These are phyloP conservation scores for Anthrax anthrax DNA, from an alignment of 2,888 invertebrate genomes.

Conservation along the genomic window DNA sequence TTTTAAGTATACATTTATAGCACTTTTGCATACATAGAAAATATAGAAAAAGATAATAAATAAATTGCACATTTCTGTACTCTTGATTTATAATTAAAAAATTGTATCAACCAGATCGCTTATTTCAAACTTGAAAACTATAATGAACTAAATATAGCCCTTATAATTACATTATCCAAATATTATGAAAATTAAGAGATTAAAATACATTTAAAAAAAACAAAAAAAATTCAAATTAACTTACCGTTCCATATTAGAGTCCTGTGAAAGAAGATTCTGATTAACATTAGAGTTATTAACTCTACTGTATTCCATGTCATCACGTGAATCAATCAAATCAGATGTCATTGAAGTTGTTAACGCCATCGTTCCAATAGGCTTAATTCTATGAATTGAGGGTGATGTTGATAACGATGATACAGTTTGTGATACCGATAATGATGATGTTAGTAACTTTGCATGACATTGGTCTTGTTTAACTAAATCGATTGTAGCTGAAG, in stretches of 20 bases:
- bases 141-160: no score
- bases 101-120: no score
- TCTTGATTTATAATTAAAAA: no score
- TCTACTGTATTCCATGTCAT: slow-evolving; percentile 36
- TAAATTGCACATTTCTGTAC: no score
- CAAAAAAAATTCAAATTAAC: no score
- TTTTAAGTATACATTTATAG: no score
- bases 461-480: neutral
- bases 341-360: slow-evolving; percentile 5
- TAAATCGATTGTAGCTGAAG: neutral
- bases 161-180: no score
- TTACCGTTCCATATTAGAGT: slow-evolving; percentile 13
- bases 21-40: no score
- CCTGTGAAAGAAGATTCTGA: slow-evolving; percentile 8
- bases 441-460: neutral
- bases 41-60: no score
- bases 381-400: neutral
- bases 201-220: no score
- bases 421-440: neutral
- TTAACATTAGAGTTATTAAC: neutral
- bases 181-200: no score
- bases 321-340: slow-evolving; percentile 31
- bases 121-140: no score
- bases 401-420: neutral
- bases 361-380: neutral